Percentiles rank a stretch among this genome's conserved stretches.
phyloP scores from a whole-genome alignment of 2,113 vertebrate species.

The Platichthys stellatus region DNA sequence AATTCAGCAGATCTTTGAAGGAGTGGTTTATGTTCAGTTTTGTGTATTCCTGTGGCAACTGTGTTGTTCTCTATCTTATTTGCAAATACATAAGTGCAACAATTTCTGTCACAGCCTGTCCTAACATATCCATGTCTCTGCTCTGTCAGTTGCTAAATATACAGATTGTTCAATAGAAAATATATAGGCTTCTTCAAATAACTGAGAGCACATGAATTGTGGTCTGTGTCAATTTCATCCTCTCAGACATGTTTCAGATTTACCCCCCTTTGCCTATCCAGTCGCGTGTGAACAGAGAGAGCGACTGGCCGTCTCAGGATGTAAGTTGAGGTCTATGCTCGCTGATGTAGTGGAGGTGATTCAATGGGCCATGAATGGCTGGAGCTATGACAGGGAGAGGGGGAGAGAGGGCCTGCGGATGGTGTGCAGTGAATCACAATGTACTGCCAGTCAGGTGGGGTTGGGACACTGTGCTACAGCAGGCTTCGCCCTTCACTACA shows the following conservation, averaged over 20 bases:
- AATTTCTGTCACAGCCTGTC: neutral
- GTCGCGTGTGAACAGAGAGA: neutral
- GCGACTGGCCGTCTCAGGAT: neutral
- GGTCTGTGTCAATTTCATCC: neutral
- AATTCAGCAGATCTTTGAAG: neutral
- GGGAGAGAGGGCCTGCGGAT: neutral
- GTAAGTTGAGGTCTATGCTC: neutral
- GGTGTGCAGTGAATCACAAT: neutral
- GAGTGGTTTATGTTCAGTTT: neutral
- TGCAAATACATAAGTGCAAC: too few species aligned
- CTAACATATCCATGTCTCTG: neutral
- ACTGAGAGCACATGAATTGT: neutral
- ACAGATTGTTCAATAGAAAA: neutral
- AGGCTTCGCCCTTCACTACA: neutral
- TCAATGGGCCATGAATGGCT: neutral
- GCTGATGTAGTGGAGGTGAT: neutral
- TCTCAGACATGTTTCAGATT: neutral
- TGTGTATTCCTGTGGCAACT: too few species aligned
- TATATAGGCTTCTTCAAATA: too few species aligned
- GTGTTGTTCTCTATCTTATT: neutral
- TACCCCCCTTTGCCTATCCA: neutral
- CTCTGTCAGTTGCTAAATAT: neutral
- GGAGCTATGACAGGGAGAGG: neutral
- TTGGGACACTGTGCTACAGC: conserved; percentile 58
- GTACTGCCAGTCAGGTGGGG: neutral